Evolutionary conservation across 2,797 vertebrate genomes (phyloP).

Genomic region (Thalassophryne amazonica): DNA sequence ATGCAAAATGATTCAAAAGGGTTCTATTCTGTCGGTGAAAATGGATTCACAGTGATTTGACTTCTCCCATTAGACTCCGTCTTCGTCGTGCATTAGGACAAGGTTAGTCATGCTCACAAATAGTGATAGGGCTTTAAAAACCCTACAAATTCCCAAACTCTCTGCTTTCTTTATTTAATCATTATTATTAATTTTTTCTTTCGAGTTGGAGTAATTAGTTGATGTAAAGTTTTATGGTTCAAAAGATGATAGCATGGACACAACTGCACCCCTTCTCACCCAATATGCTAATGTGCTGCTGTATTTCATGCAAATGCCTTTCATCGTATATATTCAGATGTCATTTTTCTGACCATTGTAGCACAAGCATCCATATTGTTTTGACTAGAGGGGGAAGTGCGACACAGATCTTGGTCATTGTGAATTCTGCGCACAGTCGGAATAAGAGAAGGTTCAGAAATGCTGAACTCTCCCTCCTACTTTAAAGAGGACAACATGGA

Average conservation of each 20-base stretch:
- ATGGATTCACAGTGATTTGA: slow-evolving; percentile 18
- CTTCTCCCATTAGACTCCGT: slow-evolving; percentile 27
- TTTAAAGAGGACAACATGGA: slow-evolving; percentile 17
- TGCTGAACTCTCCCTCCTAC: slow-evolving; percentile 32
- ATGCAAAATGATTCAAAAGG: slow-evolving; percentile 20
- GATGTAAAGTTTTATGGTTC: not conserved
- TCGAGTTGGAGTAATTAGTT: not conserved
- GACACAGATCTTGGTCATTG: slow-evolving; percentile 39
- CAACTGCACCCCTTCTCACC: slow-evolving; percentile 15
- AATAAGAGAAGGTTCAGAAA: slow-evolving; percentile 38
- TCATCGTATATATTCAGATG: slow-evolving; percentile 51
- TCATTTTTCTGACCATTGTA: slow-evolving; percentile 57
- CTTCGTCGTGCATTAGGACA: slow-evolving; percentile 12
- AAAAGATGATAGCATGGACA: slow-evolving; percentile 14
- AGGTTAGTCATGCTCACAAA: slow-evolving; percentile 17
- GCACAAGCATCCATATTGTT: slow-evolving; percentile 52
- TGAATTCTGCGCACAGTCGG: slow-evolving; percentile 46
- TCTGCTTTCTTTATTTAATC: no score
- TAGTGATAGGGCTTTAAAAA: slow-evolving; percentile 5
- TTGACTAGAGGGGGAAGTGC: slow-evolving; percentile 39
- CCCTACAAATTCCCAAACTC: not conserved
- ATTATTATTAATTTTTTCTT: slow-evolving; percentile 1
- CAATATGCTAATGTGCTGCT: slow-evolving; percentile 45
- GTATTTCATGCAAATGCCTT: slow-evolving; percentile 56
- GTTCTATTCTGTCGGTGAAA: slow-evolving; percentile 5